Evolutionary conservation across 2,797 vertebrate genomes (phyloP), one percentile per base, ranked within the genome.

Genomic region (Ctenopoma multispine): DNA sequence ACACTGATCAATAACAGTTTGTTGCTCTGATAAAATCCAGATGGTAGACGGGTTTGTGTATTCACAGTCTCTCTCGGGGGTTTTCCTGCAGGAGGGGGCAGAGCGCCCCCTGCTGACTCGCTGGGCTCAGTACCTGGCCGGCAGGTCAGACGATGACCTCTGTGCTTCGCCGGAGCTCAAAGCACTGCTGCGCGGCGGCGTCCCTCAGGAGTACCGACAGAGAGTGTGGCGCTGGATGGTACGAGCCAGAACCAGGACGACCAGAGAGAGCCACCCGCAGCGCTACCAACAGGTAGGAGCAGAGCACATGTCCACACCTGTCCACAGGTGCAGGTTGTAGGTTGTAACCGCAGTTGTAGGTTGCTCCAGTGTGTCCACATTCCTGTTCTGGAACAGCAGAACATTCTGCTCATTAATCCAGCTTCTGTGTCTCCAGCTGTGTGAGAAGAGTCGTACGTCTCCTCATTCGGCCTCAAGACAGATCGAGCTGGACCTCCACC

Each of bases 401-500:
- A 50, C n/a, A 7, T 21, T 34, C 31, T 15, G 11, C 18, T n/a
- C 17, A 15, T 15, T 73, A 29, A 79, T 50, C 71, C 49, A 15
- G 18, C 55, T 49, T 5, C 7, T 75, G 15, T 69, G 9, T 72
- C 66, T 81, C 2, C 74, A 94, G 90, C 92, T 99, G 48, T 90
- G 97, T 48, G 86, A 91, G 67, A 95, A 91, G 82, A 94, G 95
- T 59, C 83, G 80, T 66, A 84, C 79, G 5, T 93, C 93, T 0
- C 89, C 95, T 51, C 95, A 96, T 48, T 93, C 95, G 0, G 96
- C 95, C 2, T 94, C 92, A 84, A 93, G 95, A n/a, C 98, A 99
- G 92, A 98, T 99, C 11, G 96, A 98, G 63, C 92, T 99, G 5
- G 97, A 99, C 93, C 94, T 99, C 34, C 95, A 96, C 75, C 95